These are phyloP conservation scores for Tachysurus vachellii DNA, from an alignment of 2,113 vertebrate genomes.

Conservation along the genomic window DNA sequence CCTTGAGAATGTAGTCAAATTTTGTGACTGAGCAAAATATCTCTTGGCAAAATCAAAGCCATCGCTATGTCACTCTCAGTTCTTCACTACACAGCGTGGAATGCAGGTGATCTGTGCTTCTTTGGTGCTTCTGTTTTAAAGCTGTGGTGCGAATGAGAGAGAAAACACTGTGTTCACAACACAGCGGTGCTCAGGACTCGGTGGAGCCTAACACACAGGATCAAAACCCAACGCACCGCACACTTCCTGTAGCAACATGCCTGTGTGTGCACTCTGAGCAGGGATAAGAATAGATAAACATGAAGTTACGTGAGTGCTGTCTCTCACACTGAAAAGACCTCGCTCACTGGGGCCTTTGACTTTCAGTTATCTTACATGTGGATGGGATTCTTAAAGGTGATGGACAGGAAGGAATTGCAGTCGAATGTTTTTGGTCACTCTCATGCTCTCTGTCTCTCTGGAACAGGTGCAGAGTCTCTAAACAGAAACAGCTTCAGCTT, in stretches of 20 bases:
- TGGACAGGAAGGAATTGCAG: conserved; percentile 51
- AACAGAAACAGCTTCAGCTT: conserved; percentile 90
- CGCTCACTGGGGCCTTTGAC: conserved; percentile 11
- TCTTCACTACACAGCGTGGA: conserved; percentile 12
- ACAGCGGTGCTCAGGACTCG: background rate
- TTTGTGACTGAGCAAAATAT: conserved; percentile 42
- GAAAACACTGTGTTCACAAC: background rate
- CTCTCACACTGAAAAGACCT: conserved; percentile 7
- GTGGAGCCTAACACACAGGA: background rate
- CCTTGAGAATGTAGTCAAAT: conserved; percentile 14
- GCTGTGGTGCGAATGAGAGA: conserved; percentile 11
- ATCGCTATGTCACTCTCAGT: conserved; percentile 46
- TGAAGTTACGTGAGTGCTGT: background rate
- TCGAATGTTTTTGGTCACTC: conserved; percentile 32
- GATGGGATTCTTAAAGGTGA: conserved; percentile 23
- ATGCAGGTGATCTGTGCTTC: conserved; percentile 2
- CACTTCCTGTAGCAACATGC: conserved; percentile 18
- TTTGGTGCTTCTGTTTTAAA: conserved; percentile 18
- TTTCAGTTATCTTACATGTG: conserved; percentile 19
- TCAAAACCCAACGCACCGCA: background rate
- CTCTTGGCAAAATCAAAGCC: conserved; percentile 29
- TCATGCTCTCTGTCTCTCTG: conserved; percentile 24
- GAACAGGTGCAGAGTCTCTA: conserved; percentile 86
- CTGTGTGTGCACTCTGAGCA: conserved; percentile 10
- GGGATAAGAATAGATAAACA: conserved; percentile 29